Percentiles rank a stretch among this genome's conserved stretches.
These are phyloP conservation scores for Smutsia temminckii DNA, from an alignment of 2,797 vertebrate species.

Conservation along the genomic window DNA sequence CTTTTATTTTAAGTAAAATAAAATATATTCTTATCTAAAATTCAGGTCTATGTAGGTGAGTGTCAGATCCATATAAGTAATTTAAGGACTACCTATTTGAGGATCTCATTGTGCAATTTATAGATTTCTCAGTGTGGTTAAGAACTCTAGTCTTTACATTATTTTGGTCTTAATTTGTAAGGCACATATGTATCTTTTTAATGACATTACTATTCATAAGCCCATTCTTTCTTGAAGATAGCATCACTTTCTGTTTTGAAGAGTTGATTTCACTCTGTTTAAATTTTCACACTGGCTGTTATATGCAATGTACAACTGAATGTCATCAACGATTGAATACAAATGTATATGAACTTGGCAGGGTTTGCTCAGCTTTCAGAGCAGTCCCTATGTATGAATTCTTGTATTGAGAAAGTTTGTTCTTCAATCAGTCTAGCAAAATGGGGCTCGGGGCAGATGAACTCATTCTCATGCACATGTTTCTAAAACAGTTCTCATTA, in stretches of 20 bases:
- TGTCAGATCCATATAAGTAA: constrained; percentile 7
- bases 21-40: constrained; percentile 34
- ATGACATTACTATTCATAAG: constrained; percentile 45
- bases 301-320: constrained; percentile 63
- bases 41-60: background rate
- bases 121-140: constrained; percentile 19
- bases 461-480: constrained; percentile 82
- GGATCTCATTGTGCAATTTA: background rate
- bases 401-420: constrained; percentile 51
- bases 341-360: constrained; percentile 55
- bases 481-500: constrained; percentile 80
- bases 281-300: constrained; percentile 66
- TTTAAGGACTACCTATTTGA: constrained; percentile 34
- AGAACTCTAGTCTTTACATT: background rate
- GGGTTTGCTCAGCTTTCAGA: constrained; percentile 50
- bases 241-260: constrained; percentile 65
- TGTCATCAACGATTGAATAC: constrained; percentile 65
- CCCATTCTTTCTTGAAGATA: constrained; percentile 62
- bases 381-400: constrained; percentile 24
- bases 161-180: constrained; percentile 31
- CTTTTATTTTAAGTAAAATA: constrained; percentile 31
- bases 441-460: constrained; percentile 55
- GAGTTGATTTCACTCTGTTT: constrained; percentile 69
- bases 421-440: constrained; percentile 68
- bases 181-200: background rate